Evolutionary conservation across 37 sponge, comb jelly and placozoan genomes (phyloP).

Genomic region (Oopsacas minuta): DNA sequence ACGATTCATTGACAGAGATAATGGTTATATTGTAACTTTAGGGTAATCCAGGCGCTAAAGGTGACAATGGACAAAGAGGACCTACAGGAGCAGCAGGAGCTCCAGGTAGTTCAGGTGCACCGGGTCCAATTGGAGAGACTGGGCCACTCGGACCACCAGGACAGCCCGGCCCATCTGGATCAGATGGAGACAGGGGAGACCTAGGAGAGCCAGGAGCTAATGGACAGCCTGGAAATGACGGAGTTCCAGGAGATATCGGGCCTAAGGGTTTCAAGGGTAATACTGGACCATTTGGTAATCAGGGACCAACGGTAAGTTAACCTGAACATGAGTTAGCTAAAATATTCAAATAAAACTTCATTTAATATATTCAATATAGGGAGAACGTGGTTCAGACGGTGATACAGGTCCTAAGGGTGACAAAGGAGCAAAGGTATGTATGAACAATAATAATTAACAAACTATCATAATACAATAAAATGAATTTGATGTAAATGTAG

Average conservation of each 20-base stretch:
- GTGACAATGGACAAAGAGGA: neutral
- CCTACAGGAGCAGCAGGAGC: neutral
- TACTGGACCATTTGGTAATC: neutral
- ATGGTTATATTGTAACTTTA: neutral
- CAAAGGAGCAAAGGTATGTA: conserved; percentile 3
- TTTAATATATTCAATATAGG: neutral
- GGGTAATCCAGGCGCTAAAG: neutral
- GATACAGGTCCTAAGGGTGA: neutral
- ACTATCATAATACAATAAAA: neutral
- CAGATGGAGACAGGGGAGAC: neutral
- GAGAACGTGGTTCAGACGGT: neutral
- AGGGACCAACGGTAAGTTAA: neutral
- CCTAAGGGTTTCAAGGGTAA: neutral
- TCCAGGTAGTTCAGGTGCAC: neutral
- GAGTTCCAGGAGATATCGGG: neutral
- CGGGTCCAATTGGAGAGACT: neutral
- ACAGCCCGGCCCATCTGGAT: neutral
- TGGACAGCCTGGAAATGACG: conserved; percentile 2
- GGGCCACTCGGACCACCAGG: neutral
- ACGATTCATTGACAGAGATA: neutral
- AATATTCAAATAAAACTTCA: too few relatives aligned
- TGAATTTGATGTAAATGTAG: neutral
- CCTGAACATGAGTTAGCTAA: too few relatives aligned
- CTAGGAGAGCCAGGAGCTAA: neutral
- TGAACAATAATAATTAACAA: neutral